These are phyloP conservation scores for Trachymyrmex cornetzi DNA, from an alignment of 1,140 invertebrate species.

Conservation along the genomic window DNA sequence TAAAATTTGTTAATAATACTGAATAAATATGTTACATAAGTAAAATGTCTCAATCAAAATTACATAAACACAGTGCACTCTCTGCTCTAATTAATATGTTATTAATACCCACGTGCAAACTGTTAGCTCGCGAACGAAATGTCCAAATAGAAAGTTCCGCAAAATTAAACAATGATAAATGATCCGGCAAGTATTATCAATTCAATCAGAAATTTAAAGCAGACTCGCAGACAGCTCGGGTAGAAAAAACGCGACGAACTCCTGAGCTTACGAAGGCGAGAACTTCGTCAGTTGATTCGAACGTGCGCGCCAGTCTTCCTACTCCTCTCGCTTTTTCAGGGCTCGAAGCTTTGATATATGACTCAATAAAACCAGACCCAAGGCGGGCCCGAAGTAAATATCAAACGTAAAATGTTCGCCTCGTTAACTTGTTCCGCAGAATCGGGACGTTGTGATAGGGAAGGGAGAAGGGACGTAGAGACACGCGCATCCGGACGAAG, in stretches of 20 bases:
- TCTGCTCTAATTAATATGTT: neutral
- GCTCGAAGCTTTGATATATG: slow-evolving; percentile 82
- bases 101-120: neutral
- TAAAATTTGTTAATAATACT: neutral
- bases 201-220: slow-evolving; percentile 8
- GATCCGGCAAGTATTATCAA: neutral
- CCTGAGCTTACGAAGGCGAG: neutral
- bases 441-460: slow-evolving; percentile 9
- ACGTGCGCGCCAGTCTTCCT: slow-evolving; percentile 35
- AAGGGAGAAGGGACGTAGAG: neutral
- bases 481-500: slow-evolving; percentile 48
- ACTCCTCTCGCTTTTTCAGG: slow-evolving; percentile 47
- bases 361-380: slow-evolving; percentile 83
- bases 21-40: neutral
- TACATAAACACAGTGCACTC: neutral
- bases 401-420: slow-evolving; percentile 83
- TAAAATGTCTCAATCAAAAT: neutral
- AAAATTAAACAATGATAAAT: neutral
- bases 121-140: neutral
- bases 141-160: neutral
- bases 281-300: slow-evolving; percentile 54
- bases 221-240: neutral
- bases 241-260: neutral
- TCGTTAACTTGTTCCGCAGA: slow-evolving; percentile 80
- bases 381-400: slow-evolving; percentile 82